These are phyloP conservation scores for Odocoileus hemionus DNA, from an alignment of 2,113 vertebrate species.

Conservation along the genomic window DNA sequence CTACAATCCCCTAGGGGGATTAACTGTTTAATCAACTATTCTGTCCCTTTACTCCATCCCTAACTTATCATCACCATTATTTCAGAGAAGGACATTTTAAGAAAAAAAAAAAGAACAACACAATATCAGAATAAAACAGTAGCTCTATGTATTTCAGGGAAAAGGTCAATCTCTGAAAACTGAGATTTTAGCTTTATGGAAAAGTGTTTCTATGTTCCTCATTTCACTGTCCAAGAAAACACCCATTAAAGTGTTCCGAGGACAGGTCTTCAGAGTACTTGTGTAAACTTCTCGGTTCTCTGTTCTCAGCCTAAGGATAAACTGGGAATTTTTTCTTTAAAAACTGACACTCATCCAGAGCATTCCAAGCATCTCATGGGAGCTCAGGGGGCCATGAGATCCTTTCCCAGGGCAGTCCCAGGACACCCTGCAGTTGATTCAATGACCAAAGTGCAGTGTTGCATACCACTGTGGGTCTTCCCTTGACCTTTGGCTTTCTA, in stretches of 20 bases:
- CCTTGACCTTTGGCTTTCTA: background rate
- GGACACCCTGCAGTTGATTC: background rate
- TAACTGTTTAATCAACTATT: background rate
- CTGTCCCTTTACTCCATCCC: background rate
- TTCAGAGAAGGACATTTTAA: background rate
- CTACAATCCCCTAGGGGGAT: background rate
- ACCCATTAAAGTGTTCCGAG: background rate
- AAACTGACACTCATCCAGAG: background rate
- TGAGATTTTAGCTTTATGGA: background rate
- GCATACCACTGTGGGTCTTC: background rate
- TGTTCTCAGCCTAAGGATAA: background rate
- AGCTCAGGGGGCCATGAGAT: background rate
- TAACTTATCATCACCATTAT: background rate
- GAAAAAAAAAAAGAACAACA: background rate
- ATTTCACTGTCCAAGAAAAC: background rate
- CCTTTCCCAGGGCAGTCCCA: background rate
- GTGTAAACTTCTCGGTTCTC: background rate
- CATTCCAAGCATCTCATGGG: background rate
- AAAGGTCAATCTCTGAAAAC: background rate
- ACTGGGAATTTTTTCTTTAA: background rate
- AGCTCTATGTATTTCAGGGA: background rate
- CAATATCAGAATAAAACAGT: background rate
- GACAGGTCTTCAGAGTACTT: background rate
- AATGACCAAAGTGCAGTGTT: rapidly evolving
- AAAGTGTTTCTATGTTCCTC: background rate